Conservation (phyloP, 2,797 vertebrate species). For the Bradypodion pumilum region DNA sequence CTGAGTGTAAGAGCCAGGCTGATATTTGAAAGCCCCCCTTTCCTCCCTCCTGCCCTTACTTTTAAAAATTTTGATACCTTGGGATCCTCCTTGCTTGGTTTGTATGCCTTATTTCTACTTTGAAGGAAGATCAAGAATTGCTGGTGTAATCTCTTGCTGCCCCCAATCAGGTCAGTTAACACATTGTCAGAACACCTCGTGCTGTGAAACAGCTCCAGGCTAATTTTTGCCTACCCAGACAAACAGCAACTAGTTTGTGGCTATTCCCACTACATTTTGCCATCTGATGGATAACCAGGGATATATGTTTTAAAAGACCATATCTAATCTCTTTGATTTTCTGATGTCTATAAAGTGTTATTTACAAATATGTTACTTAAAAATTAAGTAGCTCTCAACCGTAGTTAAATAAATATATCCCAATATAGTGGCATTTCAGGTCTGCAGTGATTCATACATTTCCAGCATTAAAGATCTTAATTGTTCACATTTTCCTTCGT, state of each 20-base stretch:
- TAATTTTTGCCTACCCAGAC: background rate
- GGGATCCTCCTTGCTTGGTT: no score
- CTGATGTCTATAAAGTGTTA: background rate
- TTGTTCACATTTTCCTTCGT: background rate
- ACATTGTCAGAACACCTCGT: background rate
- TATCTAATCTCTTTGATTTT: conserved; percentile 1
- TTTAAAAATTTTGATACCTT: no score
- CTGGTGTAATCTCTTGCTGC: background rate
- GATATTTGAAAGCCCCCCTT: no score
- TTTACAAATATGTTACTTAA: background rate
- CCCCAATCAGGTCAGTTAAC: background rate
- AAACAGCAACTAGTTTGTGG: background rate
- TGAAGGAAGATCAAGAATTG: background rate
- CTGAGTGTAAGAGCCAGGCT: no score
- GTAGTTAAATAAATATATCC: no score
- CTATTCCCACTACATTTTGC: background rate
- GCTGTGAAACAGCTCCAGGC: background rate
- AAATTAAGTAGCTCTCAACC: background rate
- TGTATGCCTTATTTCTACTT: no score
- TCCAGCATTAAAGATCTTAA: no score
- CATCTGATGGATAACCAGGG: background rate
- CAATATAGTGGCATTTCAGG: background rate
- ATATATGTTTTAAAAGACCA: background rate
- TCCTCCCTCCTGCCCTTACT: no score
- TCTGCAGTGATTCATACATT: background rate